Conservation (phyloP, 1,140 invertebrate genomes). For the Drosophila ananassae region DNA sequence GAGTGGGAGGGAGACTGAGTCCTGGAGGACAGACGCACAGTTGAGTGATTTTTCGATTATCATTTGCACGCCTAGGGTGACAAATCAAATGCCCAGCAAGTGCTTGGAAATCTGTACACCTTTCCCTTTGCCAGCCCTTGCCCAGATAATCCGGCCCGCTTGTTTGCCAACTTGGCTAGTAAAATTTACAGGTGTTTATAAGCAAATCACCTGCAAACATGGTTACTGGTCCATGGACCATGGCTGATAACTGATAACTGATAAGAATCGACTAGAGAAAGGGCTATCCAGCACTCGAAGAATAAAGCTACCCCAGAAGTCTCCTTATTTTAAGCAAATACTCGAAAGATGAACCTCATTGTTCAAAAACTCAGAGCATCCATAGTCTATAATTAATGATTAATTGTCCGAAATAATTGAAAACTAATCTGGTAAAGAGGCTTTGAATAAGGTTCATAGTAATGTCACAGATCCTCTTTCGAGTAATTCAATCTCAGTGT, state of each 20-base stretch:
- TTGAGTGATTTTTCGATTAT: slow-evolving; percentile 82
- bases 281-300: too few species aligned
- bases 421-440: not conserved
- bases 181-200: slow-evolving; percentile 68
- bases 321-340: too few species aligned
- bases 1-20: not conserved
- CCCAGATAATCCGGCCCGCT: not conserved
- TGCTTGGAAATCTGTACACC: slow-evolving; percentile 61
- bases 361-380: too few species aligned
- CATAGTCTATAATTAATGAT: too few species aligned
- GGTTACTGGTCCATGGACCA: not conserved
- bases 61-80: slow-evolving; percentile 81
- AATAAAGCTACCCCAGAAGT: too few species aligned
- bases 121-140: not conserved
- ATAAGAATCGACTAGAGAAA: too few species aligned
- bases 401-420: not conserved
- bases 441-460: not conserved
- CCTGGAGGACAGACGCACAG: slow-evolving; percentile 56
- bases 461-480: not conserved
- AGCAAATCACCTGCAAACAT: slow-evolving; percentile 31
- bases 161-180: slow-evolving; percentile 34
- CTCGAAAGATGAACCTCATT: too few species aligned
- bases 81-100: slow-evolving; percentile 77
- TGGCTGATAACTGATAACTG: too few species aligned
- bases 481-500: slow-evolving; percentile 19